Evolutionary conservation across 2,797 vertebrate genomes (phyloP), one percentile per base, ranked within the genome.

Genomic region (Myotis findleyi): DNA sequence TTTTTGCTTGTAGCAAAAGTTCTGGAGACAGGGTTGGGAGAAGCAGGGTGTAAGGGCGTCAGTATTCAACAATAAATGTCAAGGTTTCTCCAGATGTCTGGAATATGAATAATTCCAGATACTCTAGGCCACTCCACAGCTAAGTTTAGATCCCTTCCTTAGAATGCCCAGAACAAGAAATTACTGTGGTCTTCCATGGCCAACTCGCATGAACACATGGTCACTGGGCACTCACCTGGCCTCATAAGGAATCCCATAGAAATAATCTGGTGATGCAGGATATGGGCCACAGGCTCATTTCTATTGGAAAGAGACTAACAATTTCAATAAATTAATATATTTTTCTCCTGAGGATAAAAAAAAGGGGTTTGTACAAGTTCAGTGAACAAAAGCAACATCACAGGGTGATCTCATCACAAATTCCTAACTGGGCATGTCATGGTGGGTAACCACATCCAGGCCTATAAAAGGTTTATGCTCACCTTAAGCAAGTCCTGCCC

Each of bases 1-100:
- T 55, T 95, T 94, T 86, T n/a, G 55, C 73, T 38, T 53, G 13
- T 41, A 77, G 38, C 36, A 27, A 47, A 93, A 89, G 20, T 53
- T 33, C 18, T 53, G 41, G 36, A 62, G 5, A 21, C 23, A 89
- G 7, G 20, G 5, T 12, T 8, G 2, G 23, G 36, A 76, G 44
- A 85, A 89, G 11, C 13, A 76, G 38, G n/a, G 8, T n/a, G 2
- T 47, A 75, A 85, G 13, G 33, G 73, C 44, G 25, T 66, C 18
- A 53, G 55, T 27, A 79, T 47, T 73, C n/a, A 89, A 69, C 2
- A 76, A 21, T 55, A 30, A 89, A 79, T 21, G 6, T 33, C 21
- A 57, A 71, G 17, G 9, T 11, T 23, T 72, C 30, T 77, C n/a
- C 47, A 76, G 51, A 68, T 2, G 44, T 36, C 25, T 59, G 16